Evolutionary conservation across 2,888 invertebrate genomes (phyloP), one percentile per base, ranked within the genome.

Genomic region (Drosophila picticornis): DNA sequence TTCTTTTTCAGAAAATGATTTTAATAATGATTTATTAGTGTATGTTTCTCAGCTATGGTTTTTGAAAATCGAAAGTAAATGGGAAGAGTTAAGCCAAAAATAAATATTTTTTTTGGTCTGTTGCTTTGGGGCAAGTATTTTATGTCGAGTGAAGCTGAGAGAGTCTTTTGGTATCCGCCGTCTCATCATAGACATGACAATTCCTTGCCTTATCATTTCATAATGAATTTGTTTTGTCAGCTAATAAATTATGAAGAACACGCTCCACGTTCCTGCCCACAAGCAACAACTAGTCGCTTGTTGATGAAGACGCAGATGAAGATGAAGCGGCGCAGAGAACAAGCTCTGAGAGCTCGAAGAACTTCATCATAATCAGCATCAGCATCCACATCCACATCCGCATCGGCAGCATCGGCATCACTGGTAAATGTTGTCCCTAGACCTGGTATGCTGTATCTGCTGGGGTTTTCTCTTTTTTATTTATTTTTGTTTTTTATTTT

Each of bases 171-270:
- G 59, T 51, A 57, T 71, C 55, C 36, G 80, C 74, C 78, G 81
- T 72, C 65, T 70, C 84, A 51, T 70, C 81, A 66, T 52, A 59
- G 64, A 60, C 79, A 72, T 87, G 87, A 83, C 88, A 87, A 87
- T 87, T 88, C 74, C 80, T 67, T 68, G 77, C 66, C 83, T 90
- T 88, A 88, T 88, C 90, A 88, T 86, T 83, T 81, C 82, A 84
- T 90, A 91, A 91, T 83, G 91, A 87, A 91, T 91, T 90, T 90
- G 85, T 90, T 91, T 90, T 90, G 91, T 78, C 87, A 91, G 90
- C 90, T 80, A 87, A 90, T 90, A 90, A 90, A 90, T 90, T 84
- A 90, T 83, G 81, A 80, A 67, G 81, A 86, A 84, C 90, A 84
- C 78, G 90, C 77, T 89, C 77, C 60, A 50, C 55, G 56, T 67